Evolutionary conservation across 2,888 invertebrate genomes (phyloP).

Genomic region (Siphlonurus alternatus): DNA sequence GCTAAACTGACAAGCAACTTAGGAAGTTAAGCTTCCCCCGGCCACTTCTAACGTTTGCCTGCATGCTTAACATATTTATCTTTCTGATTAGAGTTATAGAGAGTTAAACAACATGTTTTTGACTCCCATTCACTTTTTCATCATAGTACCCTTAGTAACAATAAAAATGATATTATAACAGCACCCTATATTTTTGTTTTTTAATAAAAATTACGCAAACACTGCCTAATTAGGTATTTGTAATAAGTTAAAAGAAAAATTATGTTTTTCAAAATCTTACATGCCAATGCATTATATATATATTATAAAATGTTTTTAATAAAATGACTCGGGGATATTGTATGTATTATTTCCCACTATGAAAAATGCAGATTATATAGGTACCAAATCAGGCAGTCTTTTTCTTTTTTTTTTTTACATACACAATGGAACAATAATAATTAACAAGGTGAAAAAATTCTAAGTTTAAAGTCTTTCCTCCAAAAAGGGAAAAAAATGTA

Average conservation of each 20-base stretch:
- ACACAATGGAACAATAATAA: not conserved
- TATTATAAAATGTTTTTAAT: not conserved
- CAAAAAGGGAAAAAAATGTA: not conserved
- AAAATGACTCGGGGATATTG: no score
- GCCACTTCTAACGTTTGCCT: no score
- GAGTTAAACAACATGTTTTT: no score
- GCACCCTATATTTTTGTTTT: not conserved
- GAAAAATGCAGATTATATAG: no score
- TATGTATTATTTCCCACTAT: no score
- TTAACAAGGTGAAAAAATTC: not conserved
- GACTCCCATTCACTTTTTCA: no score
- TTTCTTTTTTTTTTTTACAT: no score
- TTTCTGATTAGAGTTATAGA: no score
- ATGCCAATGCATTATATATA: not conserved
- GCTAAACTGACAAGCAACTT: no score
- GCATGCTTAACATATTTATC: no score
- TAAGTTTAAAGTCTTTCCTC: not conserved
- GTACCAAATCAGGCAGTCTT: not conserved
- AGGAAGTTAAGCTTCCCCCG: no score
- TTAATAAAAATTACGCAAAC: not conserved
- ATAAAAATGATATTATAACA: not conserved
- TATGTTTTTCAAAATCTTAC: not conserved
- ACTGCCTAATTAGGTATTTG: not conserved
- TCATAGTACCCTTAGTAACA: not conserved
- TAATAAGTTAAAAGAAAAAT: not conserved